These are phyloP conservation scores for Trichoplusia ni DNA, from an alignment of 1,140 invertebrate species.

Conservation along the genomic window DNA sequence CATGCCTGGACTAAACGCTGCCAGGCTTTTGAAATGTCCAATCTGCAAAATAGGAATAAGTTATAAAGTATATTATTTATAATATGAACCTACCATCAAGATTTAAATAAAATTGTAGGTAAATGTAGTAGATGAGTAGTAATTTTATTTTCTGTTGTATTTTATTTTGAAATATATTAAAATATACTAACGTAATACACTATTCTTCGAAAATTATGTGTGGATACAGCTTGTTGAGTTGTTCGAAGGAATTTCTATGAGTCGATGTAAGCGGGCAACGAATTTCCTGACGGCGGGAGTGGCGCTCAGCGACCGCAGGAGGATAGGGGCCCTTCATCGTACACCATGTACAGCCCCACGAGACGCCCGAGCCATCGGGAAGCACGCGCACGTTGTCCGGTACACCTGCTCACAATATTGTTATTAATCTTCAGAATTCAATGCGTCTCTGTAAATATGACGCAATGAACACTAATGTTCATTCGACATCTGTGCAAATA, in stretches of 20 bases:
- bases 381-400: slow-evolving; percentile 89
- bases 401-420: slow-evolving; percentile 54
- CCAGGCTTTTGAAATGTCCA: slow-evolving; percentile 70
- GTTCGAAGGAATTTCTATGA: slow-evolving; percentile 83
- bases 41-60: slow-evolving; percentile 71
- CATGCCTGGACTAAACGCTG: slow-evolving; percentile 56
- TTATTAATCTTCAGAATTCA: no score
- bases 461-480: no score
- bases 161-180: background rate
- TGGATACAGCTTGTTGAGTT: slow-evolving; percentile 82
- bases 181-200: slow-evolving; percentile 80
- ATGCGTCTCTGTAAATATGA: no score
- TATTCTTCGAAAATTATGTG: slow-evolving; percentile 82
- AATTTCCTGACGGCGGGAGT: slow-evolving; percentile 85
- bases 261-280: slow-evolving; percentile 76
- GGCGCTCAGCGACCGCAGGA: slow-evolving; percentile 77
- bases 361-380: slow-evolving; percentile 87
- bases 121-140: no score
- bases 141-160: no score
- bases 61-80: slow-evolving; percentile 11
- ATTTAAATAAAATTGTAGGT: no score
- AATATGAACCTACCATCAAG: background rate
- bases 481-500: slow-evolving; percentile 7
- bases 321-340: slow-evolving; percentile 78
- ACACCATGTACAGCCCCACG: slow-evolving; percentile 81